These are phyloP conservation scores for Brachyalestes nurse DNA, from an alignment of 2,797 vertebrate species.

Conservation along the genomic window DNA sequence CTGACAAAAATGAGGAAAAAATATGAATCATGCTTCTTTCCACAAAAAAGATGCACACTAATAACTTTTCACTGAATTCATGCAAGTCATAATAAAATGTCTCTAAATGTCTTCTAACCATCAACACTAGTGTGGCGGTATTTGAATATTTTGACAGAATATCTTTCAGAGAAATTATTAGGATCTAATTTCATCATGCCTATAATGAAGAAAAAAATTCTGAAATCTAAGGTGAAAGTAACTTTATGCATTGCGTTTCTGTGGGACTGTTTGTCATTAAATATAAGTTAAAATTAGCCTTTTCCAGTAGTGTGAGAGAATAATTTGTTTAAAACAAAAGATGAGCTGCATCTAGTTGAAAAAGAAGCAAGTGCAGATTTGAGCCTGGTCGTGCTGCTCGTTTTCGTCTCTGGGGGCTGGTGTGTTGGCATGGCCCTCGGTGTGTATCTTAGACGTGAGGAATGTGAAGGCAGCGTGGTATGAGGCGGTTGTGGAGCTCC, in stretches of 20 bases:
- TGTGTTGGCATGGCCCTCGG: slow-evolving; percentile 58
- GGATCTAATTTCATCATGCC: too few relatives aligned
- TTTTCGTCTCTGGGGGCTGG: neutral
- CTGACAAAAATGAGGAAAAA: too few relatives aligned
- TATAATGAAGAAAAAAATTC: too few relatives aligned
- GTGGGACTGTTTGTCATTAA: neutral
- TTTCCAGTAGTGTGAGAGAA: neutral
- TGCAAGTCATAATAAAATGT: too few relatives aligned
- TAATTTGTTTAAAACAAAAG: neutral
- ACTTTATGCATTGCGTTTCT: too few relatives aligned
- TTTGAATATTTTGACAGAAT: too few relatives aligned
- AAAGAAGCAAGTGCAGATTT: slow-evolving; percentile 59
- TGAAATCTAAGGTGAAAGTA: too few relatives aligned
- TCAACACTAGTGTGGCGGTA: too few relatives aligned
- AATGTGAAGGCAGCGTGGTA: slow-evolving; percentile 74
- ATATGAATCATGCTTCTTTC: too few relatives aligned
- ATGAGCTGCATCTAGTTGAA: neutral
- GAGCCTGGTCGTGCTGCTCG: slow-evolving; percentile 56
- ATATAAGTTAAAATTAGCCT: neutral
- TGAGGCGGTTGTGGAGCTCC: slow-evolving; percentile 34
- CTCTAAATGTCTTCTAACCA: too few relatives aligned
- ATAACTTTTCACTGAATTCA: too few relatives aligned
- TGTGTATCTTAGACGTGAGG: slow-evolving; percentile 71
- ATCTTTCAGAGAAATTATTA: too few relatives aligned
- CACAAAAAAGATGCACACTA: neutral